Conservation (phyloP, 2,888 invertebrate species). For the Zaprionus bogoriensis region DNA sequence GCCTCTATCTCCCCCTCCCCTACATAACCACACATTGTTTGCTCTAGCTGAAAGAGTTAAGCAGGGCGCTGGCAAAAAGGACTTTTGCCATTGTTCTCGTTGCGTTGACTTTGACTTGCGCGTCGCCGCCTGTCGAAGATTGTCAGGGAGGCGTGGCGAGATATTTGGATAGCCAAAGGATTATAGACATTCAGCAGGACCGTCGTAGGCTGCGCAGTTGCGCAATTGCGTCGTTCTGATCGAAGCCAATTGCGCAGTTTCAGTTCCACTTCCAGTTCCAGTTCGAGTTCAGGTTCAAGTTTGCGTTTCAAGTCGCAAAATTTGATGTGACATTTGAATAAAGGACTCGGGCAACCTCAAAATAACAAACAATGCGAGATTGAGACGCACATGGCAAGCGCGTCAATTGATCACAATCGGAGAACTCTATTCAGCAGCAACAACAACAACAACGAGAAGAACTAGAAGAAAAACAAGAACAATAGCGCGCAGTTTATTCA, state of each 20-base stretch:
- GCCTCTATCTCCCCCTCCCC: neutral
- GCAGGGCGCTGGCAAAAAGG: slow-evolving; percentile 49
- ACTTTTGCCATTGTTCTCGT: slow-evolving; percentile 31
- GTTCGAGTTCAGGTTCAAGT: too few relatives aligned
- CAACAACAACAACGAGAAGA: slow-evolving; percentile 26
- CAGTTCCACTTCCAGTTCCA: neutral
- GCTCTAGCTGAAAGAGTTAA: slow-evolving; percentile 44
- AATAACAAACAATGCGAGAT: slow-evolving; percentile 43
- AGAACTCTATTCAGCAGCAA: slow-evolving; percentile 6
- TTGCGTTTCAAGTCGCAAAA: slow-evolving; percentile 25
- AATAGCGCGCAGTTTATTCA: slow-evolving; percentile 51
- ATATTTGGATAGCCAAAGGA: too few relatives aligned
- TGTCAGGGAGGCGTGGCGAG: neutral
- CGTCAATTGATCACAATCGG: slow-evolving; percentile 54
- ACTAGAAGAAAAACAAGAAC: slow-evolving; percentile 19
- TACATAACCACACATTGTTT: slow-evolving; percentile 1
- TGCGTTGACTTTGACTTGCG: slow-evolving; percentile 35
- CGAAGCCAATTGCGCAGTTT: slow-evolving; percentile 51
- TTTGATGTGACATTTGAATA: slow-evolving; percentile 65
- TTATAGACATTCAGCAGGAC: too few relatives aligned
- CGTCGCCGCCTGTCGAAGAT: slow-evolving; percentile 28
- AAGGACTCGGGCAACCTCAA: slow-evolving; percentile 65
- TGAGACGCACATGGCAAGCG: slow-evolving; percentile 50
- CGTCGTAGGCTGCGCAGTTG: slow-evolving; percentile 68
- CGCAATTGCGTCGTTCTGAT: slow-evolving; percentile 43